Conservation (phyloP, 2,113 vertebrate genomes). For the Nettapus auritus region DNA sequence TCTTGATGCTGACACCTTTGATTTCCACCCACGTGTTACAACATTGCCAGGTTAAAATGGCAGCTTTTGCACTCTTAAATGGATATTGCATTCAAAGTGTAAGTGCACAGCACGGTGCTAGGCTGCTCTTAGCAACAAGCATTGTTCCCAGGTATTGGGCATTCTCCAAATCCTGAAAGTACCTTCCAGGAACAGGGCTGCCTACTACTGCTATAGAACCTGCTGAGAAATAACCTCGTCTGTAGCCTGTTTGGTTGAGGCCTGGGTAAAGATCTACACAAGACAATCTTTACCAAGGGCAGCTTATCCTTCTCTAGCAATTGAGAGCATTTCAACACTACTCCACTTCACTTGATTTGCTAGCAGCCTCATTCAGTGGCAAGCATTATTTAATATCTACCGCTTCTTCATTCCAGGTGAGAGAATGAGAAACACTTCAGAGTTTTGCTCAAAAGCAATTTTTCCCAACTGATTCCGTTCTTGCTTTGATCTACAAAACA, state of each 20-base stretch:
- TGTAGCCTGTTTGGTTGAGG: not conserved
- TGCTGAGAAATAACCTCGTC: not conserved
- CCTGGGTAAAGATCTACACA: not conserved
- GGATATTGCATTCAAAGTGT: not conserved
- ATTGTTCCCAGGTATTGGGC: not conserved
- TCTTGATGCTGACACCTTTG: not conserved
- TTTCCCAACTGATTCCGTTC: not conserved
- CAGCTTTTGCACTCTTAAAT: not conserved
- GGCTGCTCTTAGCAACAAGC: not conserved
- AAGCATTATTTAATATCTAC: not conserved
- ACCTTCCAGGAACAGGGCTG: not conserved
- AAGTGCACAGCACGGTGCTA: not conserved
- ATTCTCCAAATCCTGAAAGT: not conserved
- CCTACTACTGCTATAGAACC: rapidly evolving
- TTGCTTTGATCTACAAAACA: not conserved
- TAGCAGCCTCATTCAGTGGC: not conserved
- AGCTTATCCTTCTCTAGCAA: not conserved
- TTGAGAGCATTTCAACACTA: not conserved
- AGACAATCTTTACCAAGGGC: not conserved
- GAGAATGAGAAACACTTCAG: not conserved
- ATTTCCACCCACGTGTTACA: not conserved
- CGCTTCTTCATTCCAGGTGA: not conserved
- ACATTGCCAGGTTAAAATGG: not conserved
- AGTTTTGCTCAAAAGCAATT: not conserved
- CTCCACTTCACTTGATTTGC: not conserved